Conservation (phyloP, 2,888 invertebrate species). For the Diaperis boleti region DNA sequence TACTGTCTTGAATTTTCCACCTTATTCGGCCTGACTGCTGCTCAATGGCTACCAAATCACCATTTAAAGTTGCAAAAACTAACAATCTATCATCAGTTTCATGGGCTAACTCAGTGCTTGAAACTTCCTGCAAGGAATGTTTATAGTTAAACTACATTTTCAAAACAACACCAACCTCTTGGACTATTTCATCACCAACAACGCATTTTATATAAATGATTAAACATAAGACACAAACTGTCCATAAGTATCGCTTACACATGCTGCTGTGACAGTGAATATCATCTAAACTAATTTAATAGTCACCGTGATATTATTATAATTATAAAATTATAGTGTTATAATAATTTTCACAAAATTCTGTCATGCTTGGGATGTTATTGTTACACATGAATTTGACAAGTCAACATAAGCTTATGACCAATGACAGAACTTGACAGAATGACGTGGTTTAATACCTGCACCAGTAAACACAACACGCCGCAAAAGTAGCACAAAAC, state of each 20-base stretch:
- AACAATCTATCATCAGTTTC: conserved; percentile 79
- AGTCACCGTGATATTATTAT: too few species aligned
- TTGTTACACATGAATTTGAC: too few species aligned
- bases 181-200: neutral
- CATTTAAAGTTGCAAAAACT: conserved; percentile 93
- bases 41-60: conserved; percentile 91
- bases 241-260: conserved; percentile 10
- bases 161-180: conserved; percentile 1
- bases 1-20: conserved; percentile 94
- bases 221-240: neutral
- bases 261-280: too few species aligned
- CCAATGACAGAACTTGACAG: too few species aligned
- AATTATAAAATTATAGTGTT: too few species aligned
- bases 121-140: conserved; percentile 47
- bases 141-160: neutral
- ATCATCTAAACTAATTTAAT: too few species aligned
- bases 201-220: neutral
- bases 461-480: too few species aligned
- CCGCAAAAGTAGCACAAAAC: too few species aligned
- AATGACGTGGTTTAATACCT: too few species aligned
- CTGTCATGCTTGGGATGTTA: too few species aligned
- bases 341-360: too few species aligned
- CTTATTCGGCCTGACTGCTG: conserved; percentile 85
- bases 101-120: conserved; percentile 73
- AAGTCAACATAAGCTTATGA: too few species aligned